A percentile compares a stretch with the other conserved stretches of the same genome.
Evolutionary conservation across 2,797 vertebrate genomes (phyloP).

Genomic region (Cryptoprocta ferox): DNA sequence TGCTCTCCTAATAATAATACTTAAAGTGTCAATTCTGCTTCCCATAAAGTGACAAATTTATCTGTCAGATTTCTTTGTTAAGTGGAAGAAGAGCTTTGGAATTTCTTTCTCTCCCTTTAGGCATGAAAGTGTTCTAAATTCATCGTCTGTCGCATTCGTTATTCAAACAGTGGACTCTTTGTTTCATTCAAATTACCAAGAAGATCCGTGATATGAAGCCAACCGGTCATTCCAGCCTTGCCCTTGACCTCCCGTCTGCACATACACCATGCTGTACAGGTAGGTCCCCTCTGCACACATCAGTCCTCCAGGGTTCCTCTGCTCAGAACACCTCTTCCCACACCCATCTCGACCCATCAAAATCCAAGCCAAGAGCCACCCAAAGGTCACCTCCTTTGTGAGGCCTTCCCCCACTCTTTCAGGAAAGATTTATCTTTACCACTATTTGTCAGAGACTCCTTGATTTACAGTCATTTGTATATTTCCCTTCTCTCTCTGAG

Average conservation of each 20-base stretch:
- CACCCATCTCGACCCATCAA: not conserved
- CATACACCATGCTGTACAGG: not conserved
- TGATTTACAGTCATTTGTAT: not conserved
- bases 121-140: not conserved
- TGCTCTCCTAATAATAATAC: not conserved
- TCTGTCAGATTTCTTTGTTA: slow-evolving; percentile 30
- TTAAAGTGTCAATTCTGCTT: slow-evolving; percentile 40
- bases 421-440: not conserved
- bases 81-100: slow-evolving; percentile 41
- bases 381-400: not conserved
- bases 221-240: not conserved
- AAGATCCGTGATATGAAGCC: not conserved
- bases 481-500: not conserved
- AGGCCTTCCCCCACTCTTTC: not conserved
- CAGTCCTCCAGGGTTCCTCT: not conserved
- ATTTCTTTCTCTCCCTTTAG: not conserved
- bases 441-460: not conserved
- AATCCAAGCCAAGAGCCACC: not conserved
- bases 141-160: not conserved
- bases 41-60: slow-evolving; percentile 43
- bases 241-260: not conserved
- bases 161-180: not conserved
- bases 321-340: not conserved
- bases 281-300: not conserved
- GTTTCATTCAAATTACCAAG: slow-evolving; percentile 19